Percentiles rank a stretch among this genome's conserved stretches.
phyloP scores from a whole-genome alignment of 1,140 invertebrate species.

The Drosophila kanapiae region DNA sequence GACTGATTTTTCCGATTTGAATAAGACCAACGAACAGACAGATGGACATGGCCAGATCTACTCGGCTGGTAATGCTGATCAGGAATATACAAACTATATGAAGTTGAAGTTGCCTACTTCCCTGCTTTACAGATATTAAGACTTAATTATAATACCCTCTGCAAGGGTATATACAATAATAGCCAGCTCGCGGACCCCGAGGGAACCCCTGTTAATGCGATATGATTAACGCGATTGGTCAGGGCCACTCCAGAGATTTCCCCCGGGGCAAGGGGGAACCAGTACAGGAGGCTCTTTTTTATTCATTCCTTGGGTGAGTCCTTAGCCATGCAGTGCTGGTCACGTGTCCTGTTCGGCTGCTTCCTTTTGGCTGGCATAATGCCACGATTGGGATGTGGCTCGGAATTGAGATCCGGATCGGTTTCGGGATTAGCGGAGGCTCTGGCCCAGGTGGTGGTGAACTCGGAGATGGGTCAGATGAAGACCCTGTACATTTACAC shows the following conservation, averaged over 20 bases:
- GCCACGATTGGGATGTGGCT: background rate
- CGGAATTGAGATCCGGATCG: too few species aligned
- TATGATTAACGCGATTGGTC: conserved; percentile 20
- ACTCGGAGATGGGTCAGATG: conserved; percentile 54
- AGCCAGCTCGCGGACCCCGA: background rate
- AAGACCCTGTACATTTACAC: conserved; percentile 51
- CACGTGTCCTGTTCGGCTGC: background rate
- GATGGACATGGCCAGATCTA: too few species aligned
- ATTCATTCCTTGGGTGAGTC: conserved; percentile 4
- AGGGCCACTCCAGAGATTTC: conserved; percentile 27
- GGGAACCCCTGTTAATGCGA: conserved; percentile 2
- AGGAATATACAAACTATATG: too few species aligned
- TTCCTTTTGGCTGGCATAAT: background rate
- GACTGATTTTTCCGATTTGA: too few species aligned
- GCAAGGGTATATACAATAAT: background rate
- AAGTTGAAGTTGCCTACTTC: too few species aligned
- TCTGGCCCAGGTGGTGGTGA: conserved; percentile 39
- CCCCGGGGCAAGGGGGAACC: background rate
- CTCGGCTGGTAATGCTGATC: too few species aligned
- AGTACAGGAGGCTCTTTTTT: background rate
- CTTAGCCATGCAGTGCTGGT: conserved; percentile 16
- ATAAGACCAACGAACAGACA: too few species aligned
- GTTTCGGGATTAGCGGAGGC: conserved; percentile 26
- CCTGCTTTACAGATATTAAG: too few species aligned
- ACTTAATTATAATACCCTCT: too few species aligned